Conservation (phyloP, 2,888 invertebrate genomes). For the Trissonchulus sp. region DNA sequence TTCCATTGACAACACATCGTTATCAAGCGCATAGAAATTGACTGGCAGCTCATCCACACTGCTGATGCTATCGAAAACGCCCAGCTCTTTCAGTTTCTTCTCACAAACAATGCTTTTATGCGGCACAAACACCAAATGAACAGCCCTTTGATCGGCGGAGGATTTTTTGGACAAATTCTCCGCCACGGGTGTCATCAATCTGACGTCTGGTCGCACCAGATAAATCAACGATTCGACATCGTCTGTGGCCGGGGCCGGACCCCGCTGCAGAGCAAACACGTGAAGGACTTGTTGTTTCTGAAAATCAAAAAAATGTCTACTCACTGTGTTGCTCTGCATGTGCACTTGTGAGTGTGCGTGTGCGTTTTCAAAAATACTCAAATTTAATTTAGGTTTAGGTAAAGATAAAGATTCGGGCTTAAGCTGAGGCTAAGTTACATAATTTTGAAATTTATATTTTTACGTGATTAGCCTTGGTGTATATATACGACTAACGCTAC, state of each 20-base stretch:
- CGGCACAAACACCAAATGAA: conserved; percentile 31
- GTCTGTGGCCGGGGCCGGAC: background rate
- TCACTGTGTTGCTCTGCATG: no score
- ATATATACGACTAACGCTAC: no score
- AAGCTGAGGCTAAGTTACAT: no score
- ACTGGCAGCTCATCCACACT: conserved; percentile 28
- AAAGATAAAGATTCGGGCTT: no score
- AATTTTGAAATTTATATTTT: no score
- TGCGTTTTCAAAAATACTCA: no score
- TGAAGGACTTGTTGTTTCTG: conserved; percentile 23
- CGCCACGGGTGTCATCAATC: background rate
- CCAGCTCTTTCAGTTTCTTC: conserved; percentile 25
- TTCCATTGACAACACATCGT: conserved; percentile 30
- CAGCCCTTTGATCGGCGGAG: background rate
- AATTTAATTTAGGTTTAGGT: no score
- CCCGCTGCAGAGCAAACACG: conserved; percentile 25
- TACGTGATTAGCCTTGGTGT: no score
- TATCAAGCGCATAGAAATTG: conserved; percentile 19
- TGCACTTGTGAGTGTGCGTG: no score
- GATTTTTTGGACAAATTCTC: background rate
- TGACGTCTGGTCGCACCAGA: background rate
- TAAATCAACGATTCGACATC: conserved; percentile 24
- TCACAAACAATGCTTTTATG: conserved; percentile 4
- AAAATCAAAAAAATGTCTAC: no score
- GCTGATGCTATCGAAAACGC: conserved; percentile 1